Percentiles rank a stretch among this genome's conserved stretches.
Evolutionary conservation across 2,113 vertebrate genomes (phyloP).

Genomic region (Donacobius atricapilla): DNA sequence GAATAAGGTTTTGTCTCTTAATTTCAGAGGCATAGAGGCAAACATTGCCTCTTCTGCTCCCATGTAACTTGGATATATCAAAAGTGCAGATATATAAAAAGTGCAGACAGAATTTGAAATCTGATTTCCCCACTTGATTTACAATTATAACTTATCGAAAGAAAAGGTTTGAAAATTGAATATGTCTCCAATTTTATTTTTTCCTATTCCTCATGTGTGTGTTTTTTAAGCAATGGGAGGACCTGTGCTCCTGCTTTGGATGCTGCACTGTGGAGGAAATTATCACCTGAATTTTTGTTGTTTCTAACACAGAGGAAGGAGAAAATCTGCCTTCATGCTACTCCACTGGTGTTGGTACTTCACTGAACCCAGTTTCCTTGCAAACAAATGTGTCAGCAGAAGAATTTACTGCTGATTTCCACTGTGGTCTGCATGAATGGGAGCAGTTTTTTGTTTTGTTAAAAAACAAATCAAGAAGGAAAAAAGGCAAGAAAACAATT

Average conservation of each 20-base stretch:
- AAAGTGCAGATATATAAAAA: not conserved
- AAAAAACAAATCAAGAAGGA: not conserved
- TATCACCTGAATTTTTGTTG: not conserved
- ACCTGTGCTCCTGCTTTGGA: not conserved
- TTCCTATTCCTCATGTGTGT: fast-evolving
- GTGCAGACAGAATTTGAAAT: not conserved
- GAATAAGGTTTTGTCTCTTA: not conserved
- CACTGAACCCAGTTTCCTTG: not conserved
- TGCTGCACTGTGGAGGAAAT: fast-evolving
- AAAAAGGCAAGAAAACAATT: slow-evolving; percentile 7
- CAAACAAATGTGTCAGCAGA: fast-evolving
- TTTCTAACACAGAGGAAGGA: not conserved
- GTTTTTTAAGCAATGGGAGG: not conserved
- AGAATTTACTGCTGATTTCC: not conserved
- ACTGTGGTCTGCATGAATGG: not conserved
- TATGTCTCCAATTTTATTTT: not conserved
- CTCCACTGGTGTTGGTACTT: not conserved
- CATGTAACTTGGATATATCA: not conserved
- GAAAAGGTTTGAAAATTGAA: not conserved
- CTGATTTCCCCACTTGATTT: not conserved
- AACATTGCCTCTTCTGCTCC: not conserved
- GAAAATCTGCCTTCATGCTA: not conserved
- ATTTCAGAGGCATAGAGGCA: not conserved
- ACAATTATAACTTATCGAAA: not conserved
- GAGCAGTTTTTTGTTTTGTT: not conserved